These are phyloP conservation scores for Cephalopterus ornatus DNA, from an alignment of 2,113 vertebrate species.

Conservation along the genomic window DNA sequence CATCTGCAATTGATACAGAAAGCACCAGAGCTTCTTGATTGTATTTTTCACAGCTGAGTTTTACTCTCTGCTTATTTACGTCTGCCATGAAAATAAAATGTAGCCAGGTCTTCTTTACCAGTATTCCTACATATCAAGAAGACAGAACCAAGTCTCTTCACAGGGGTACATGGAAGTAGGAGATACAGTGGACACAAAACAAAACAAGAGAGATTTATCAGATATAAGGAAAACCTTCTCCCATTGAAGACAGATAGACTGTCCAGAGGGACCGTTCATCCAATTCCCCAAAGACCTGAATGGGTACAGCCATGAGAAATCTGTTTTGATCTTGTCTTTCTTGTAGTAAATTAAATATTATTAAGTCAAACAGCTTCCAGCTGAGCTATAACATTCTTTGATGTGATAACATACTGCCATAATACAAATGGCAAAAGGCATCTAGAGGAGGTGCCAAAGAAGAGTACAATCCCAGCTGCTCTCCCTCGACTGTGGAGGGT, in stretches of 20 bases:
- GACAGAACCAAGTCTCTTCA: background rate
- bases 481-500: background rate
- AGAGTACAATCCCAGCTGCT: background rate
- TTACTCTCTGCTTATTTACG: background rate
- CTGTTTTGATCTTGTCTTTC: background rate
- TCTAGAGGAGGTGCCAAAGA: background rate
- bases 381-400: background rate
- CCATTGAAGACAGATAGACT: background rate
- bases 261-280: background rate
- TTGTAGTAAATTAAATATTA: background rate
- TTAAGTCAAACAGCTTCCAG: background rate
- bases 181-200: background rate
- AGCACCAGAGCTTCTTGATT: background rate
- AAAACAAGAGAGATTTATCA: background rate
- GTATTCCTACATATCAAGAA: background rate
- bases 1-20: background rate
- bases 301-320: background rate
- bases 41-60: background rate
- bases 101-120: background rate
- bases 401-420: background rate
- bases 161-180: background rate
- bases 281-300: background rate
- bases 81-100: background rate
- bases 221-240: background rate
- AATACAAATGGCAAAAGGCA: background rate